phyloP scores from a whole-genome alignment of 2,113 vertebrate genomes.

The Nothobranchius furzeri region DNA sequence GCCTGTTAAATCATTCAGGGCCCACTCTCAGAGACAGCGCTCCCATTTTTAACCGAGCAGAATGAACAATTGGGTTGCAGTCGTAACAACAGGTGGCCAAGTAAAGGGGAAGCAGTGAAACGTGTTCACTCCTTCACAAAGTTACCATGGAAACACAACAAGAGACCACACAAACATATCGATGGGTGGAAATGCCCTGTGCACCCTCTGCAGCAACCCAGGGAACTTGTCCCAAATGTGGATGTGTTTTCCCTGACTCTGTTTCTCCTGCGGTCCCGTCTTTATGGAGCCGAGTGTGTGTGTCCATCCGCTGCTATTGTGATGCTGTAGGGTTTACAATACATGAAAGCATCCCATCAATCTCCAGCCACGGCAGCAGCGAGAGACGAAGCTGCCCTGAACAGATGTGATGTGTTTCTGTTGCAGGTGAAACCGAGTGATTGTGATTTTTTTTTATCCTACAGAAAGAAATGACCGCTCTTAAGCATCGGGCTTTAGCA shows the following conservation, averaged over 20 bases:
- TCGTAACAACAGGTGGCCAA: conserved; percentile 56
- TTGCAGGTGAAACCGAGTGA: conserved; percentile 17
- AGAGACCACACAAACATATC: conserved; percentile 30
- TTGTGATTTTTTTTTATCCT: conserved; percentile 1
- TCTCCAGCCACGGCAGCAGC: conserved; percentile 5
- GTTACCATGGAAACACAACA: conserved; percentile 54
- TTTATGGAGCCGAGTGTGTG: neutral
- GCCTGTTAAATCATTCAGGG: conserved; percentile 21
- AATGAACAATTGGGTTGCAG: conserved; percentile 43
- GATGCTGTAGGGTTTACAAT: conserved; percentile 12
- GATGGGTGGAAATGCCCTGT: conserved; percentile 20
- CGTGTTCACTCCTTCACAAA: conserved; percentile 31
- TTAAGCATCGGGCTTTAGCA: conserved; percentile 25
- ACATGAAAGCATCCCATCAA: conserved; percentile 34
- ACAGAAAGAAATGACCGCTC: neutral
- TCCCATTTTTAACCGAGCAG: conserved; percentile 13
- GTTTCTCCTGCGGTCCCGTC: neutral
- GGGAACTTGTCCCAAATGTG: conserved; percentile 1
- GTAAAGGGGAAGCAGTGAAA: conserved; percentile 44
- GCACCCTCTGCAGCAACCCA: neutral
- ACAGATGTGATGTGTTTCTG: neutral
- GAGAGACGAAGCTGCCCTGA: conserved; percentile 5
- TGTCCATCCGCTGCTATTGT: conserved; percentile 7
- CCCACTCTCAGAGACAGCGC: conserved; percentile 5
- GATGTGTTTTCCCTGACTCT: conserved; percentile 11